phyloP scores from a whole-genome alignment of 2,797 vertebrate genomes.

The Phrynocephalus vlangalii region DNA sequence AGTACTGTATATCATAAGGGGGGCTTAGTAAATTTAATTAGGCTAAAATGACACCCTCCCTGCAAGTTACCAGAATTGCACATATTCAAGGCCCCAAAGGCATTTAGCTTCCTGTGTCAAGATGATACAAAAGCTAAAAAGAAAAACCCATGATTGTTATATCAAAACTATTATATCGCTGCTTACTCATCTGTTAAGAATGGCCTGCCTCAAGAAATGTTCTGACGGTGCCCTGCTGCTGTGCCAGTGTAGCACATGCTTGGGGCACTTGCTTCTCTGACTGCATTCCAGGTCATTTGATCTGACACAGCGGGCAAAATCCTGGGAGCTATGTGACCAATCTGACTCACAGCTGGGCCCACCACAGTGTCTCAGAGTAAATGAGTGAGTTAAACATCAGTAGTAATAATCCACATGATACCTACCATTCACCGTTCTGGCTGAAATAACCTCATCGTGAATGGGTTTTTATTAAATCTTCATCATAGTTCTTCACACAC shows the following conservation, averaged over 20 bases:
- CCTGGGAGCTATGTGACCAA: constrained; percentile 82
- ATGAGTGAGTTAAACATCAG: constrained; percentile 90
- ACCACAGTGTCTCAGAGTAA: constrained; percentile 87
- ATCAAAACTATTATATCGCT: constrained; percentile 78
- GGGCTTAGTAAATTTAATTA: constrained; percentile 20
- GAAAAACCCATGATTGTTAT: constrained; percentile 79
- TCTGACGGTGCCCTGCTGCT: constrained; percentile 91
- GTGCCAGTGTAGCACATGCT: constrained; percentile 87
- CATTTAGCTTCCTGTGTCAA: constrained; percentile 66
- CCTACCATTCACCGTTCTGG: constrained; percentile 86
- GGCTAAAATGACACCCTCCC: constrained; percentile 25
- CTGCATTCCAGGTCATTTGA: constrained; percentile 90
- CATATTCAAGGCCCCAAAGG: constrained; percentile 40
- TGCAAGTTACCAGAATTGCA: constrained; percentile 48
- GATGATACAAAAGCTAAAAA: constrained; percentile 70
- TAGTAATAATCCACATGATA: constrained; percentile 80
- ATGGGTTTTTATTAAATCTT: constrained; percentile 26
- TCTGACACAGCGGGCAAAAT: constrained; percentile 82
- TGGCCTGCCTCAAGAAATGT: constrained; percentile 82
- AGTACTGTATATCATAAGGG: constrained; percentile 8
- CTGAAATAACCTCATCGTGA: constrained; percentile 60
- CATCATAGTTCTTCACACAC: neutral
- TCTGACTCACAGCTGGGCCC: constrained; percentile 86
- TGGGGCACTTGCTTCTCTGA: constrained; percentile 83
- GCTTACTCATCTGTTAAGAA: constrained; percentile 91